phyloP scores from a whole-genome alignment of 2,797 vertebrate genomes.

The Enteromius viviparus region DNA sequence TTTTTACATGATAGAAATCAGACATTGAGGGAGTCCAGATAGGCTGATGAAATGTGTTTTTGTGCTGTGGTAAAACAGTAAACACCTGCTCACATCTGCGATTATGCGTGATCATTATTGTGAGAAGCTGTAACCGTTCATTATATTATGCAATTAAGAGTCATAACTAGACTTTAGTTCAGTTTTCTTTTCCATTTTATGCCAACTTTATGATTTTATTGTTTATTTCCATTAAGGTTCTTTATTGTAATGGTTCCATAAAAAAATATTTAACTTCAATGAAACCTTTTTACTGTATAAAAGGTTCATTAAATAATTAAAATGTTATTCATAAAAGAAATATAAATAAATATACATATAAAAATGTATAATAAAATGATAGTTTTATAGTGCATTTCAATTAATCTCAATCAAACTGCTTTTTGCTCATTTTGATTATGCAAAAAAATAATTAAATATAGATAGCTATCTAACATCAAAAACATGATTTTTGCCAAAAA shows the following conservation, averaged over 20 bases:
- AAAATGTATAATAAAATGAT: no score
- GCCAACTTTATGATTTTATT: no score
- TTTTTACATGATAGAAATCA: constrained; percentile 54
- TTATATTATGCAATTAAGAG: neutral
- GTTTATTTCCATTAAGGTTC: neutral
- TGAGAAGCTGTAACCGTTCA: neutral
- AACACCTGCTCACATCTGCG: constrained; percentile 9
- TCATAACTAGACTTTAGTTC: neutral
- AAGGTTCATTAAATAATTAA: neutral
- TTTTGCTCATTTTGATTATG: no score
- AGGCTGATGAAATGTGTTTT: constrained; percentile 36
- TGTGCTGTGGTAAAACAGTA: constrained; percentile 29
- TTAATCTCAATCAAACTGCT: no score
- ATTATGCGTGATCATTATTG: constrained; percentile 7
- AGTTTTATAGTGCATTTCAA: no score
- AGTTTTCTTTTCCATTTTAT: neutral
- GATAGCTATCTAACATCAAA: no score
- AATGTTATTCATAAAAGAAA: neutral
- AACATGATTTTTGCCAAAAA: no score
- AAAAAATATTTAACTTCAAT: neutral
- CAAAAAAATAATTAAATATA: no score
- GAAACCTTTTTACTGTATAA: neutral
- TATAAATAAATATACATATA: no score
- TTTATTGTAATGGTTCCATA: neutral
- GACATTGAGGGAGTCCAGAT: constrained; percentile 36